These are phyloP conservation scores for Pangasius macronema DNA, from an alignment of 2,797 vertebrate species.

Conservation along the genomic window DNA sequence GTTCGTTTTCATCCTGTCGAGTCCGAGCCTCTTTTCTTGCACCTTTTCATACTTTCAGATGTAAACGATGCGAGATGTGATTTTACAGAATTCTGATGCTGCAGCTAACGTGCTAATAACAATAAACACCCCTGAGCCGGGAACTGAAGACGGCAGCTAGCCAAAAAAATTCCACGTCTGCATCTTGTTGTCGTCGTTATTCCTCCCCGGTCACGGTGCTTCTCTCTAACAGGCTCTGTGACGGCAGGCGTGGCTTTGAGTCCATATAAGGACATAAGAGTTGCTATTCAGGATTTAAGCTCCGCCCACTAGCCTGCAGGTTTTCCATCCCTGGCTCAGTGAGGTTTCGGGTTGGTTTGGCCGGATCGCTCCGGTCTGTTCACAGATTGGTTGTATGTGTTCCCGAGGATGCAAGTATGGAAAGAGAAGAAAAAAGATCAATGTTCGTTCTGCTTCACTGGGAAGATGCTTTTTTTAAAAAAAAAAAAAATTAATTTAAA, in stretches of 20 bases:
- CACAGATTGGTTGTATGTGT: neutral
- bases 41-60: neutral
- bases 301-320: neutral
- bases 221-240: neutral
- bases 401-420: conserved; percentile 39
- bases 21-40: conserved; percentile 55
- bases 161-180: neutral
- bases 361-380: neutral
- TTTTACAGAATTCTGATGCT: neutral
- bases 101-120: neutral
- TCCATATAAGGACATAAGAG: neutral
- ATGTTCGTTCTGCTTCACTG: conserved; percentile 80
- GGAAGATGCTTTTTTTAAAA: conserved; percentile 72
- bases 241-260: neutral
- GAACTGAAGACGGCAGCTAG: neutral
- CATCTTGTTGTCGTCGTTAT: neutral
- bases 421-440: conserved; percentile 65
- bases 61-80: neutral
- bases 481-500: conserved; percentile 87
- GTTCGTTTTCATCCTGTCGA: conserved; percentile 70
- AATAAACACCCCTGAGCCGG: neutral
- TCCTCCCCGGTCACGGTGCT: neutral
- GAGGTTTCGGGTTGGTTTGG: neutral
- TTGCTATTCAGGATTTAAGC: neutral
- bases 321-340: neutral